phyloP scores from a whole-genome alignment of 2,888 invertebrate genomes.

The Pristionchus japonicus region DNA sequence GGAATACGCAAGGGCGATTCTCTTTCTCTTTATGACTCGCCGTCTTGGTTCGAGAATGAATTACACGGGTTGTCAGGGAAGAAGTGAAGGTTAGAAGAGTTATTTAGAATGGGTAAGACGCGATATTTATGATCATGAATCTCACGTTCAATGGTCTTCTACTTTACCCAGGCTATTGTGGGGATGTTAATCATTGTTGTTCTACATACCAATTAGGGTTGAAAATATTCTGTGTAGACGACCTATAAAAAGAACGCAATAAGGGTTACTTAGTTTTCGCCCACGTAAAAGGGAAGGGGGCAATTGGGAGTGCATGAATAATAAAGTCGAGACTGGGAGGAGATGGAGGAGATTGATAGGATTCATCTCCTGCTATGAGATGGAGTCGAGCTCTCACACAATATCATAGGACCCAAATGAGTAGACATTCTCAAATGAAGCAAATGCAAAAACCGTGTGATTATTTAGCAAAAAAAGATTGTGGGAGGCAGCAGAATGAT shows the following conservation, averaged over 20 bases:
- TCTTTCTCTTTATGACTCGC: not conserved
- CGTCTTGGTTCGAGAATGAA: not conserved
- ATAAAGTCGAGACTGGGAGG: not conserved
- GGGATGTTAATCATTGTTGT: not conserved
- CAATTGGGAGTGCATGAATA: constrained; percentile 1
- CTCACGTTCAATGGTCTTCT: not conserved
- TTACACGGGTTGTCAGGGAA: constrained; percentile 14
- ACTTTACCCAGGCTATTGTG: not conserved
- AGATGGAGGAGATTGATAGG: not conserved
- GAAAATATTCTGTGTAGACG: not conserved
- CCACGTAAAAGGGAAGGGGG: not conserved
- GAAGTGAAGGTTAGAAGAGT: not conserved
- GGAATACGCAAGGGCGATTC: not conserved
- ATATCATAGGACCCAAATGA: not conserved
- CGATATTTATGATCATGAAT: not conserved
- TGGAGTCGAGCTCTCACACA: not conserved
- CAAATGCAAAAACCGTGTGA: too few species aligned
- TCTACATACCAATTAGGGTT: not conserved
- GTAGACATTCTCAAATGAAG: not conserved
- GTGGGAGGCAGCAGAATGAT: not conserved
- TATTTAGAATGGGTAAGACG: not conserved
- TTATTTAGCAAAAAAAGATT: too few species aligned
- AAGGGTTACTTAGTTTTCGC: not conserved
- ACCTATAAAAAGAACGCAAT: not conserved
- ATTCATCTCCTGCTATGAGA: not conserved